A percentile compares a stretch with the other conserved stretches of the same genome.
Conservation (phyloP, 2,113 vertebrate genomes). For the Glareola pratincola region DNA sequence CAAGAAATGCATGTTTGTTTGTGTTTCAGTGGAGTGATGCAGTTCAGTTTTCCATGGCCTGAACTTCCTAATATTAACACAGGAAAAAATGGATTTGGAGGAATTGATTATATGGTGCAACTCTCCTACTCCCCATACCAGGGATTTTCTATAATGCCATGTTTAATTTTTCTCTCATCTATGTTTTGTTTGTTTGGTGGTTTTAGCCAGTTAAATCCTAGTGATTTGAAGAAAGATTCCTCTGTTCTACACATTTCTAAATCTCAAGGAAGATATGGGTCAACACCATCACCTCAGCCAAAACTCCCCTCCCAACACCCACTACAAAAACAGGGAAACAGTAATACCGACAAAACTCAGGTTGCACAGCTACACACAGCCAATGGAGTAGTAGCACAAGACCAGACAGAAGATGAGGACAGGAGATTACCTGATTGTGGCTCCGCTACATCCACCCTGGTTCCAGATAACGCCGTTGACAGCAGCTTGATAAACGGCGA, state of each 20-base stretch:
- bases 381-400: constrained; percentile 63
- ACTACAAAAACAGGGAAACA: constrained; percentile 61
- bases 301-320: constrained; percentile 46
- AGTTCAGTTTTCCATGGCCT: not conserved
- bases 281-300: constrained; percentile 62
- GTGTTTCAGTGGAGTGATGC: not conserved
- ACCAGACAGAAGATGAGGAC: constrained; percentile 4
- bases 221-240: constrained; percentile 72
- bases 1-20: not conserved
- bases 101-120: not conserved
- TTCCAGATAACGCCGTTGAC: not conserved
- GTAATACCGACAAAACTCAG: constrained; percentile 32
- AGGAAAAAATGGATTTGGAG: not conserved
- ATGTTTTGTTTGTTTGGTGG: not conserved
- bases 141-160: not conserved
- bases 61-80: not conserved
- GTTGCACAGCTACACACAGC: constrained; percentile 57
- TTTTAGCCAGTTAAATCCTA: constrained; percentile 53
- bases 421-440: not conserved
- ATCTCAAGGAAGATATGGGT: constrained; percentile 64
- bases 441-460: not conserved
- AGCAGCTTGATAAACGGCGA: constrained; percentile 62
- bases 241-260: constrained; percentile 54
- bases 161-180: not conserved
- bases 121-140: not conserved